Conservation (phyloP, 2,113 vertebrate genomes). For the Anas platyrhynchos region DNA sequence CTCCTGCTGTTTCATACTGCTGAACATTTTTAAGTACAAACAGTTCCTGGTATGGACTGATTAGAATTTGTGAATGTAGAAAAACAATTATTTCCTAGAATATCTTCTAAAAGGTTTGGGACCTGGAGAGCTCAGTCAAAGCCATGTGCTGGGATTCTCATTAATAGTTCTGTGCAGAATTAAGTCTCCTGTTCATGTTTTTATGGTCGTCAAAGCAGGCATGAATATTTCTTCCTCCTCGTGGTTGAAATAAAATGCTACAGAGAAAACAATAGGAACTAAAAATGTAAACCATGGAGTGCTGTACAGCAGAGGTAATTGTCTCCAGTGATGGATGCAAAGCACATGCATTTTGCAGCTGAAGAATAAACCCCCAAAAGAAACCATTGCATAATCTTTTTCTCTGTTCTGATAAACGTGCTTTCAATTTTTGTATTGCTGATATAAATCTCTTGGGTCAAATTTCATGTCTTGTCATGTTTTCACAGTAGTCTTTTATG, state of each 20-base stretch:
- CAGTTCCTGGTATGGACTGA: neutral
- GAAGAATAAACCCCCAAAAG: neutral
- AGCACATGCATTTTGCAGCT: constrained; percentile 47
- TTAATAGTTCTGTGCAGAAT: neutral
- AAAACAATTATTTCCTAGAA: neutral
- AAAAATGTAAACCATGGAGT: constrained; percentile 11
- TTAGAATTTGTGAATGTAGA: neutral
- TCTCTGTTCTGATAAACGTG: constrained; percentile 28
- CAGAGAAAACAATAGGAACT: constrained; percentile 23
- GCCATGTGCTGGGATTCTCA: neutral
- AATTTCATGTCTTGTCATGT: constrained; percentile 35
- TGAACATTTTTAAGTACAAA: constrained; percentile 25
- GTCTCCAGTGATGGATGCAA: constrained; percentile 24
- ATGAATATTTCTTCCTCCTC: constrained; percentile 1
- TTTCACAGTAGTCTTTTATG: constrained; percentile 44
- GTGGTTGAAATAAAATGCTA: constrained; percentile 29
- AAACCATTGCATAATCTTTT: constrained; percentile 1
- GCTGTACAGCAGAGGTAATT: constrained; percentile 30
- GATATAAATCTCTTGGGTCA: constrained; percentile 33
- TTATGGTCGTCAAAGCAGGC: neutral
- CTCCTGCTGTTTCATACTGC: constrained; percentile 29
- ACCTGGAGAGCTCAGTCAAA: neutral
- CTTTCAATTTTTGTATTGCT: constrained; percentile 41
- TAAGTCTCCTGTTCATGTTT: neutral
- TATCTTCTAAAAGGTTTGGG: neutral